phyloP scores from a whole-genome alignment of 2,113 vertebrate genomes.

The Phylloscopus trochilus region DNA sequence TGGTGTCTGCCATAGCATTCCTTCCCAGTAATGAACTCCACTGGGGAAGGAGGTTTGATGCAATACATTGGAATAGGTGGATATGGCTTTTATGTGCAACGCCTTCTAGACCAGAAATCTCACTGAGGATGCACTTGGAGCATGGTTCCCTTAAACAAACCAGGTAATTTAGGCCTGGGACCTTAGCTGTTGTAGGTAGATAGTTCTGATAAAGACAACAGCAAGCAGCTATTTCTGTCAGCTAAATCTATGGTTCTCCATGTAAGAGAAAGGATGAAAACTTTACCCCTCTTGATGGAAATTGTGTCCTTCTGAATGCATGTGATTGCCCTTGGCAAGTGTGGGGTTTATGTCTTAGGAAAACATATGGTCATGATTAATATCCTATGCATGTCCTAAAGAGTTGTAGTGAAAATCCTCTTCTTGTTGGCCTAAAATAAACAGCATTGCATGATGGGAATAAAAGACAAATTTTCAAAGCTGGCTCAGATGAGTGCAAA shows the following conservation, averaged over 20 bases:
- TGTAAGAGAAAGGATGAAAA: background rate
- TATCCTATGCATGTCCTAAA: background rate
- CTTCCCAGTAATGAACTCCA: background rate
- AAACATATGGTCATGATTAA: background rate
- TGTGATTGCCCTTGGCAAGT: background rate
- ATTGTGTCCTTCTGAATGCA: background rate
- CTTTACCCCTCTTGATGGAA: background rate
- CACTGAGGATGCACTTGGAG: background rate
- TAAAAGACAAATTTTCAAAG: conserved; percentile 2
- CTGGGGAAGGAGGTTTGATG: background rate
- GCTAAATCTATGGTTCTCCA: background rate
- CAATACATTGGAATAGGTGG: background rate
- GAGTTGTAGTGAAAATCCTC: background rate
- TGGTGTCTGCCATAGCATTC: background rate
- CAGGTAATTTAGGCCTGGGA: background rate
- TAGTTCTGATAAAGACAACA: background rate
- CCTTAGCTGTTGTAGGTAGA: background rate
- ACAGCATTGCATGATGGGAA: background rate
- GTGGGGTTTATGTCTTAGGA: background rate
- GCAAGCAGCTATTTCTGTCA: background rate
- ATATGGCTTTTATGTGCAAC: background rate
- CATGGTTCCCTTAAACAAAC: background rate
- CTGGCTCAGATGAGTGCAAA: background rate
- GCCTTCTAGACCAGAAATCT: background rate
- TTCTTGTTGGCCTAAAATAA: background rate